Conservation (phyloP, 2,113 vertebrate species). For the Vulpes lagopus region DNA sequence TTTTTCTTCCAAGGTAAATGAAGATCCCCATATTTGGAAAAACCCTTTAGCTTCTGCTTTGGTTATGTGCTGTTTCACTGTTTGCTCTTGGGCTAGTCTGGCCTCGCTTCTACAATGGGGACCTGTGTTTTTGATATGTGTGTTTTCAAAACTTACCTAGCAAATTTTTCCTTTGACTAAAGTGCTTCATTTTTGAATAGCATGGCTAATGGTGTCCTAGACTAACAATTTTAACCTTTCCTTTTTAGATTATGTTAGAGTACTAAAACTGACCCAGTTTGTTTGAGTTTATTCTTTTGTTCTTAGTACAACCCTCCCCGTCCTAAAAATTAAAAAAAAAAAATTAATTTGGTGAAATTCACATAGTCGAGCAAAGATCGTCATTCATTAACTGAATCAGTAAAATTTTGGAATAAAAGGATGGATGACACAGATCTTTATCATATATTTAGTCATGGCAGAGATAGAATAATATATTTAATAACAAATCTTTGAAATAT, state of each 20-base stretch:
- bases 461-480: neutral
- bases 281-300: neutral
- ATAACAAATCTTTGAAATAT: neutral
- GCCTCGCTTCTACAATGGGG: neutral
- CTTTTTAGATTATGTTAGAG: neutral
- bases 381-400: conserved; percentile 12
- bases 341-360: conserved; percentile 15
- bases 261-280: neutral
- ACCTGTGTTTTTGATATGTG: neutral
- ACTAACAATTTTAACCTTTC: conserved; percentile 31
- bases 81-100: neutral
- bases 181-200: neutral
- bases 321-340: neutral
- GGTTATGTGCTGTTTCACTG: neutral
- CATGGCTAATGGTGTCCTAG: neutral
- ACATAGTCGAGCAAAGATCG: neutral
- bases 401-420: neutral
- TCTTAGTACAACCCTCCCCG: neutral
- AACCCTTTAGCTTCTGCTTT: neutral
- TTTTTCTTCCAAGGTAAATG: neutral
- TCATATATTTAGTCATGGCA: neutral
- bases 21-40: neutral
- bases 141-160: neutral
- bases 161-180: neutral
- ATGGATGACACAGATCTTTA: neutral